phyloP scores from a whole-genome alignment of 2,113 vertebrate species.

The Gadus chalcogrammus region DNA sequence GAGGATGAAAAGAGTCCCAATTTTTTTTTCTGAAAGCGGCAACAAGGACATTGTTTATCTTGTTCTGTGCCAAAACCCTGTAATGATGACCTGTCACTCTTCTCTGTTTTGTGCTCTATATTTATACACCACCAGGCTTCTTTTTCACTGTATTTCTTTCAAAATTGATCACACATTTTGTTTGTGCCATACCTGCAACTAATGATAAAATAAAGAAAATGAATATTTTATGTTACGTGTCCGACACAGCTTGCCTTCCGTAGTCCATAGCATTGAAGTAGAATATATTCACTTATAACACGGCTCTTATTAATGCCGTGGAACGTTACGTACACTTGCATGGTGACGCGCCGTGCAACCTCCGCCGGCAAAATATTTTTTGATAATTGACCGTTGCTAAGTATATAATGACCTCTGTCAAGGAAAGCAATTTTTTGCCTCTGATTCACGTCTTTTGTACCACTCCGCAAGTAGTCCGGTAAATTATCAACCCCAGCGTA shows the following conservation, averaged over 20 bases:
- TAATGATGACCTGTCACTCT: constrained; percentile 62
- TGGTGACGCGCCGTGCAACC: too few relatives aligned
- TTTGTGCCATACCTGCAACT: constrained; percentile 74
- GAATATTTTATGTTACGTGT: constrained; percentile 65
- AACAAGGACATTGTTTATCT: constrained; percentile 56
- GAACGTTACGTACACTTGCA: too few relatives aligned
- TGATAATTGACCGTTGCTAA: too few relatives aligned
- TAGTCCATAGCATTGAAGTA: not conserved
- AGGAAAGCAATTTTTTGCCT: too few relatives aligned
- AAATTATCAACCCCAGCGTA: too few relatives aligned
- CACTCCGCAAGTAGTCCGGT: too few relatives aligned
- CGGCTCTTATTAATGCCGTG: too few relatives aligned
- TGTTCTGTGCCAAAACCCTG: constrained; percentile 56
- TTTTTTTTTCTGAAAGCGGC: constrained; percentile 37
- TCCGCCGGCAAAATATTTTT: too few relatives aligned
- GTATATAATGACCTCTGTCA: too few relatives aligned
- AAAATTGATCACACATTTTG: constrained; percentile 65
- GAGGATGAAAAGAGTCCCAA: too few relatives aligned
- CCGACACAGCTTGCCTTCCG: not conserved
- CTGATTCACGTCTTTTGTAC: too few relatives aligned
- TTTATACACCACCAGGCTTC: constrained; percentile 67
- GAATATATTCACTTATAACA: not conserved
- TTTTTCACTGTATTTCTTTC: constrained; percentile 70
- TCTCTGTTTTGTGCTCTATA: constrained; percentile 73
- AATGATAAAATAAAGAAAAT: constrained; percentile 75